A percentile compares a stretch with the other conserved stretches of the same genome.
Conservation (phyloP, 2,113 vertebrate species). For the Nesospiza acunhae region DNA sequence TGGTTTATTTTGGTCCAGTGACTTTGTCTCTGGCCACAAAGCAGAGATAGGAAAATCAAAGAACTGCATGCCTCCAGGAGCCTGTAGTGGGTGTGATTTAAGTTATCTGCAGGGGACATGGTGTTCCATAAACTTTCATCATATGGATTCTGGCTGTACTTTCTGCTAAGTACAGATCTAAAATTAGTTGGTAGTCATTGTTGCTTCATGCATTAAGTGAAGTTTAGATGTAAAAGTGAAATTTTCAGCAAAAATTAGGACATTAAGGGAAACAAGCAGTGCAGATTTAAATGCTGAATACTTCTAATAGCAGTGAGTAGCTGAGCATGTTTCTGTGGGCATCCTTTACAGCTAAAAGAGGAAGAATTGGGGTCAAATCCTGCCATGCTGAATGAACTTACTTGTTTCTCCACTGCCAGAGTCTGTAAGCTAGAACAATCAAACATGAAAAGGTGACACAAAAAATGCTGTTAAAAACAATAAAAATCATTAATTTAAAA, state of each 20-base stretch:
- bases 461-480: neutral
- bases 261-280: neutral
- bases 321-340: neutral
- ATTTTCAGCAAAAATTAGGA: neutral
- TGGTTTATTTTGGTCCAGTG: constrained; percentile 75
- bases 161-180: constrained; percentile 1
- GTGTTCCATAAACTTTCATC: constrained; percentile 51
- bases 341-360: neutral
- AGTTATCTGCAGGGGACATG: constrained; percentile 56
- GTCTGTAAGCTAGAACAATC: neutral
- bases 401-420: neutral
- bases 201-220: neutral
- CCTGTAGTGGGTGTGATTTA: constrained; percentile 68
- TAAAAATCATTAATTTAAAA: neutral
- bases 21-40: constrained; percentile 51
- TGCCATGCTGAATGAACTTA: neutral
- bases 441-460: neutral
- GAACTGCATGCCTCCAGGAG: constrained; percentile 40
- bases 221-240: constrained; percentile 17
- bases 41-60: constrained; percentile 57
- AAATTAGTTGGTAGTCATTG: constrained; percentile 16
- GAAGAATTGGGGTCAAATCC: neutral
- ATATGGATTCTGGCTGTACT: constrained; percentile 23
- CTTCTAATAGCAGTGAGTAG: neutral
- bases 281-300: neutral